Evolutionary conservation across 2,113 vertebrate genomes (phyloP), one percentile per base, ranked within the genome.

Genomic region (Hydrochoerus hydrochaeris): DNA sequence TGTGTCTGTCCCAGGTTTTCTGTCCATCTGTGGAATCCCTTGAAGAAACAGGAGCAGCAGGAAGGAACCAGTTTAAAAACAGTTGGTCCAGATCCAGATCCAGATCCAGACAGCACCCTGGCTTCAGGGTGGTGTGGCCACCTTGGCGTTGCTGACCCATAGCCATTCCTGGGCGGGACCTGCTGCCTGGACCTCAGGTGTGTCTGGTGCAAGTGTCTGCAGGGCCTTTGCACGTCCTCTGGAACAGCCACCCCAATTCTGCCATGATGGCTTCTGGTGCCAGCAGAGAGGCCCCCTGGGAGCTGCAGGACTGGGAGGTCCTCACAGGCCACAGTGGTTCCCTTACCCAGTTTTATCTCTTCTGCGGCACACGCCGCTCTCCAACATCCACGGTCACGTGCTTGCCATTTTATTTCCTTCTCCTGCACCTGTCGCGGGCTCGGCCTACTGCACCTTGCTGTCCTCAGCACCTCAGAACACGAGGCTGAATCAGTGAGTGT

Each of bases 371-470:
- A 6, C 14, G 24, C 57, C 24, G 41, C 24, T 67, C 22, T 87
- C 20, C 44, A 41, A 69, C 0, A 1, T 30, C 5, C 67, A 17
- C 44, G 12, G 77, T 38, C 6, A 19, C 10, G 3, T 0, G 1
- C 7, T 69, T 28, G 20, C 54, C 35, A 26, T 3, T 57, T 94
- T 63, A 13, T 82, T 46, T 92, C 83, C 52, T 35, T 57, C 30
- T 78, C 19, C 28, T 67, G 71, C 85, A 30, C 71, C 57, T 54
- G 69, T 1, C 35, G 44, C 67, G n/a, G 7, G 3, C 35, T 35
- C 85, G 20, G 26, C 12, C 24, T 85, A n/a, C 44, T 91, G 73
- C 38, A 35, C 41, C 12, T 1, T 19, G 7, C 16, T 71, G 22
- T 60, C 2, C 2, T 14, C 46, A 58, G 9, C 28, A 26, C 26